A percentile compares a stretch with the other conserved stretches of the same genome.
These are phyloP conservation scores for Nycticebus coucang DNA, from an alignment of 2,113 vertebrate genomes.

Conservation along the genomic window DNA sequence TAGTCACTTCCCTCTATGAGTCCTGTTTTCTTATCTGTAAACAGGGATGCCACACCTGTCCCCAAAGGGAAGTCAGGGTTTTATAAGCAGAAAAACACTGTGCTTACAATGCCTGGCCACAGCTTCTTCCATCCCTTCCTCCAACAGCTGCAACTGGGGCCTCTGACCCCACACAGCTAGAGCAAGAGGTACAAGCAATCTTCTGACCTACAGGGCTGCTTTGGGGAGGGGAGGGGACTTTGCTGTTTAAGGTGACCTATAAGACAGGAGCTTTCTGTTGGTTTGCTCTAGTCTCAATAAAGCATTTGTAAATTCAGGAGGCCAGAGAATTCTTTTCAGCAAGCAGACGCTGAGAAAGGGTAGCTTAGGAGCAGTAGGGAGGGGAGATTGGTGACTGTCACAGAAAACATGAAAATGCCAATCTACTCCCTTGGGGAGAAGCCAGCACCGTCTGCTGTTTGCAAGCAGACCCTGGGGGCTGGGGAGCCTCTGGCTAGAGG, in stretches of 20 bases:
- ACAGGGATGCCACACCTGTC: neutral
- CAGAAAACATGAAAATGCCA: slow-evolving; percentile 67
- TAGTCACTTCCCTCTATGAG: neutral
- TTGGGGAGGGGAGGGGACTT: neutral
- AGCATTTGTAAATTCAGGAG: slow-evolving; percentile 36
- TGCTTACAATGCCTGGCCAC: neutral
- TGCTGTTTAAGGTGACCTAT: neutral
- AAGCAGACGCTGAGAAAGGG: slow-evolving; percentile 19
- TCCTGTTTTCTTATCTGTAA: neutral
- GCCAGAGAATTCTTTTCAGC: slow-evolving; percentile 41
- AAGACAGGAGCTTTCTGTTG: slow-evolving; percentile 7
- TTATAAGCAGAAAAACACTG: neutral
- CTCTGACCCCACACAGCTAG: neutral
- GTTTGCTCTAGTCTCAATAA: slow-evolving; percentile 42
- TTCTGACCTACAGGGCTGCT: neutral
- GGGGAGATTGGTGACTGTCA: slow-evolving; percentile 47
- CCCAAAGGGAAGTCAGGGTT: neutral
- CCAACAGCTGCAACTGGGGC: neutral
- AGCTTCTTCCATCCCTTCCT: neutral
- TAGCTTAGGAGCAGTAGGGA: neutral
- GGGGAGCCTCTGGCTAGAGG: neutral
- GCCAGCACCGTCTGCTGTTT: neutral
- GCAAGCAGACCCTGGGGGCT: slow-evolving; percentile 24
- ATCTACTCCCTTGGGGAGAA: slow-evolving; percentile 38
- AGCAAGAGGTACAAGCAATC: neutral